Conservation (phyloP, 2,797 vertebrate genomes). For the Melanotaenia pygmaea region DNA sequence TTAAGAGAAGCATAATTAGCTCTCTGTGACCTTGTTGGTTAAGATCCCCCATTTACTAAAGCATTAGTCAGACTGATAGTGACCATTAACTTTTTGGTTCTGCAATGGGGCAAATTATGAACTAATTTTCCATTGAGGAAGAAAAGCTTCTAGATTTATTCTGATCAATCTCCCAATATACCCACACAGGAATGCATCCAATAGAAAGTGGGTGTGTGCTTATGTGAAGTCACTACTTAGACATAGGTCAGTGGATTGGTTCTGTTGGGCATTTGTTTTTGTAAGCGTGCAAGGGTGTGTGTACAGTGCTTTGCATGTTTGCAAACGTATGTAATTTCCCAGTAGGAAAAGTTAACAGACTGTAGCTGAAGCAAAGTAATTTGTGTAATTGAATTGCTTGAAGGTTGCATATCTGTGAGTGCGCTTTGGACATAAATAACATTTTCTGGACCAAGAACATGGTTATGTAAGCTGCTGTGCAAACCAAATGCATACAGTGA, state of each 20-base stretch:
- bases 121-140: neutral
- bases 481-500: slow-evolving; percentile 35
- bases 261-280: slow-evolving; percentile 11
- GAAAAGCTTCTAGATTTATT: neutral
- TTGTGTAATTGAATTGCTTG: slow-evolving; percentile 61
- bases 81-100: slow-evolving; percentile 2
- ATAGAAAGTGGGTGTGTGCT: slow-evolving; percentile 2
- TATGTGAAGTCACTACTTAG: slow-evolving; percentile 25
- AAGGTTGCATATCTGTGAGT: slow-evolving; percentile 6
- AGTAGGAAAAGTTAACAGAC: slow-evolving; percentile 58
- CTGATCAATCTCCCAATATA: neutral
- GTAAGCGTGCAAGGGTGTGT: slow-evolving; percentile 6
- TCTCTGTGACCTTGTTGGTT: slow-evolving; percentile 8
- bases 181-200: neutral
- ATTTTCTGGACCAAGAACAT: slow-evolving; percentile 39
- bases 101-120: neutral
- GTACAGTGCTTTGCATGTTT: slow-evolving; percentile 52
- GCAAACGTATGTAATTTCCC: slow-evolving; percentile 61
- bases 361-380: slow-evolving; percentile 57
- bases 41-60: neutral
- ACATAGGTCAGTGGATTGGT: slow-evolving; percentile 31
- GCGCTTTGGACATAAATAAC: slow-evolving; percentile 52
- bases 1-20: slow-evolving; percentile 23
- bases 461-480: slow-evolving; percentile 43
- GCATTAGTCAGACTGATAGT: slow-evolving; percentile 18